Base-by-base conservation (phyloP, 92 coral and sea anemone genomes). In the Epizoanthus scotinus region DNA sequence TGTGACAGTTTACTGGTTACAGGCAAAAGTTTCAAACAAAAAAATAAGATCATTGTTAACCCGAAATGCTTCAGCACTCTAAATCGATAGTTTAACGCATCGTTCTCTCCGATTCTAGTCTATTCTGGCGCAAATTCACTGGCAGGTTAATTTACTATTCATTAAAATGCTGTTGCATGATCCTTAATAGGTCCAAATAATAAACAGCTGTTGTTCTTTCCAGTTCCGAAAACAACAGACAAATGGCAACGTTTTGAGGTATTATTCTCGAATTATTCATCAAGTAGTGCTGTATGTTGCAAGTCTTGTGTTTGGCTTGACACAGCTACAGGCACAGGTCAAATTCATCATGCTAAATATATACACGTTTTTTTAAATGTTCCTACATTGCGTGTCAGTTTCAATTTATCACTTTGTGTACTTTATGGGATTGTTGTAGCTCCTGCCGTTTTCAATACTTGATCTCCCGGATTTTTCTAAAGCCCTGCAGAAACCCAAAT, bases 401-500 rank as follows among this genome's bases (percentile, higher is more conserved):
- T 19, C 42, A 58, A 74, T 58, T 59, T 73, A 9, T 56, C 19
- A n/a, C 26, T 59, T 75, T 44, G 52, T 44, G 15, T 44, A 44
- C 15, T 44, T 44, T 44, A 7, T 44, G 14, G 42, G 38, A 15
- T 26, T 0, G 22, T 29, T 1, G 15, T 10, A 36, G 44, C 27
- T 58, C 36, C 31, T 13, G 81, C 40, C 42, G 56, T 34, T 58
- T 59, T 44, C 61, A 18, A 6, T 29, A 20, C 49, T n/a, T 34
- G 40, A 57, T 38, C 81, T 75, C 68, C 47, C 17, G 68, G 81
- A 67, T 13, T 58, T 75, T 60, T 73, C n/a, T 26, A 75, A 58
- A 58, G 67, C 81, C 68, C 81, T 22, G 38, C 57, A 75, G 81
- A 75, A 59, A 73, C 52, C 52, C 40, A 38, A 53, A 44, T 52